Conservation (phyloP, 2,797 vertebrate genomes). For the Oreochromis mossambicus region DNA sequence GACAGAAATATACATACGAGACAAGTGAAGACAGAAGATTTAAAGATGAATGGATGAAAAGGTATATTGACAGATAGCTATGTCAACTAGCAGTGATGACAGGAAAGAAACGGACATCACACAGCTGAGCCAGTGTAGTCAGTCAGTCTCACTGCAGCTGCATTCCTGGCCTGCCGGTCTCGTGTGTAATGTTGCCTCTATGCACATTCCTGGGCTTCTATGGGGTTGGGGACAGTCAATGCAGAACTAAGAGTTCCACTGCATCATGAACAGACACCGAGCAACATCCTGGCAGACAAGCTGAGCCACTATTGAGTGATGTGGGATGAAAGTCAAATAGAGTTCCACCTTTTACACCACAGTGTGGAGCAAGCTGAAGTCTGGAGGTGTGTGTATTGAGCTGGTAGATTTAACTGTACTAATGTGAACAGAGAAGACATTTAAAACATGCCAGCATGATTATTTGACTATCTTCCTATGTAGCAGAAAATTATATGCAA, state of each 20-base stretch:
- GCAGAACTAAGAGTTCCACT: conserved; percentile 20
- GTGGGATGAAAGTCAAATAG: conserved; percentile 17
- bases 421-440: background rate
- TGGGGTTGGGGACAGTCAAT: conserved; percentile 38
- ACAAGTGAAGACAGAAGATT: background rate
- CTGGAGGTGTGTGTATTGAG: background rate
- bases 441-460: background rate
- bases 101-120: background rate
- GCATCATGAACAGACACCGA: conserved; percentile 16
- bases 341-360: background rate
- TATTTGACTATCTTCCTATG: background rate
- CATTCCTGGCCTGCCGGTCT: conserved; percentile 60
- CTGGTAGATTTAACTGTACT: background rate
- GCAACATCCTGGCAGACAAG: background rate
- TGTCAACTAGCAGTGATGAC: background rate
- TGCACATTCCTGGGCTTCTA: conserved; percentile 64
- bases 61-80: background rate
- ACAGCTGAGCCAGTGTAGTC: conserved; percentile 32
- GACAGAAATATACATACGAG: background rate
- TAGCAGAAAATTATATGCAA: background rate
- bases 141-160: conserved; percentile 15
- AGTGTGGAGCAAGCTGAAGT: conserved; percentile 8
- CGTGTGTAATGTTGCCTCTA: conserved; percentile 51
- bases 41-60: background rate
- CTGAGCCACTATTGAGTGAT: conserved; percentile 21